Base-by-base conservation (phyloP, 2,888 invertebrate species). In the Saturnia pavonia region DNA sequence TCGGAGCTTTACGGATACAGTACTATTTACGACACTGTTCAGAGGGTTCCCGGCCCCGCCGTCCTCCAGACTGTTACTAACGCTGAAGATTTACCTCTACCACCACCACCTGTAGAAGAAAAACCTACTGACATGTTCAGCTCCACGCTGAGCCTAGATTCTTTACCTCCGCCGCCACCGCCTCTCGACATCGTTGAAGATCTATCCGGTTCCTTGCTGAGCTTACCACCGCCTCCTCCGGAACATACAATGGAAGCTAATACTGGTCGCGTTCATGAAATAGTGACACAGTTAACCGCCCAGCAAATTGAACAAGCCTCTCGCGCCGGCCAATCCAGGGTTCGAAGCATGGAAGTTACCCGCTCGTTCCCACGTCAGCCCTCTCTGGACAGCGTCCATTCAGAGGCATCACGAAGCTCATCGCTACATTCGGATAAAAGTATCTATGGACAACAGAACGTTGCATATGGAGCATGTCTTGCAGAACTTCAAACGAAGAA, bases 101-200 rank as follows among this genome's bases (percentile, higher is more conserved):
- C 96, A 0, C 96, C 97, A 1, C 97, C 97, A 0, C 97, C 97
- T 0, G 95, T 95, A 1, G 96, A 96, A 48, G 88, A 88, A 51
- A 75, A 84, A 0, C 84, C 86, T 0, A 91, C 91, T 70, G 89
- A 85, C 43, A 95, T 97, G 94, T 96, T 97, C 83, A 95, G 96
- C 70, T 97, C 97, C 0, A 97, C 96, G 19, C 90, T 97, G 16
- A 97, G 97, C 40, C 87, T 97, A 60, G 97, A 97, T 78, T 97
- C 97, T n/a, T 88, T 97, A 72, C 97, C 97, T 0, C 97, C 97
- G 22, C 97, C 97, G 0, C 97, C 97, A 0, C 97, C 97, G 16
- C 97, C 97, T 0, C 80, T 85, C 11, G 88, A 88, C 27, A 74
- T 96, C 95, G 67, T 87, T 22, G 91, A 92, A 68, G 96, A 96